phyloP scores from a whole-genome alignment of 2,888 invertebrate species.

The Lithophane socia region DNA sequence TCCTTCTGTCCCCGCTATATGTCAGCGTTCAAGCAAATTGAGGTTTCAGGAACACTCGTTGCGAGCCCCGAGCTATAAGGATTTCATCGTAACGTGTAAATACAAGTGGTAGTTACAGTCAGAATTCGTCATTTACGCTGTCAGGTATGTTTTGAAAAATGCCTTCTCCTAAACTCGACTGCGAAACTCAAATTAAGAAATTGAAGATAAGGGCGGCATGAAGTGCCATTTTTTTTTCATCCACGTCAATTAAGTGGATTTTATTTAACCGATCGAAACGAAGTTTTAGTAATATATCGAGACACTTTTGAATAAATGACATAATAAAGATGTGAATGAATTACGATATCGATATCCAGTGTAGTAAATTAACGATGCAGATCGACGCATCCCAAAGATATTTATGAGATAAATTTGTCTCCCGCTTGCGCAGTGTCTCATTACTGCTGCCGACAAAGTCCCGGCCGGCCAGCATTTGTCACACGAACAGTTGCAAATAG shows the following conservation, averaged over 20 bases:
- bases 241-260: slow-evolving; percentile 55
- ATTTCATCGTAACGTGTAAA: slow-evolving; percentile 69
- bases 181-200: slow-evolving; percentile 46
- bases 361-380: slow-evolving; percentile 85
- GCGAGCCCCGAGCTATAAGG: slow-evolving; percentile 68
- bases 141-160: slow-evolving; percentile 62
- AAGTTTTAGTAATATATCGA: slow-evolving; percentile 61
- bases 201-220: slow-evolving; percentile 26
- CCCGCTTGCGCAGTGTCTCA: slow-evolving; percentile 82
- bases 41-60: slow-evolving; percentile 84
- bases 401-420: slow-evolving; percentile 89
- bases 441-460: slow-evolving; percentile 87
- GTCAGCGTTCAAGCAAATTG: slow-evolving; percentile 78
- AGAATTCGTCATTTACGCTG: slow-evolving; percentile 73
- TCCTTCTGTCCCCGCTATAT: slow-evolving; percentile 71
- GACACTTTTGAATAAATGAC: slow-evolving; percentile 75
- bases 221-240: slow-evolving; percentile 35
- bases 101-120: slow-evolving; percentile 59
- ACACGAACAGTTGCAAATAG: slow-evolving; percentile 86
- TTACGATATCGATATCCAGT: slow-evolving; percentile 84
- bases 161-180: slow-evolving; percentile 38
- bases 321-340: slow-evolving; percentile 84
- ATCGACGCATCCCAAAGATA: slow-evolving; percentile 86
- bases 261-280: slow-evolving; percentile 48
- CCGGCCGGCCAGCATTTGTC: slow-evolving; percentile 82